Conservation (phyloP, 2,113 vertebrate genomes). For the Naja naja region DNA sequence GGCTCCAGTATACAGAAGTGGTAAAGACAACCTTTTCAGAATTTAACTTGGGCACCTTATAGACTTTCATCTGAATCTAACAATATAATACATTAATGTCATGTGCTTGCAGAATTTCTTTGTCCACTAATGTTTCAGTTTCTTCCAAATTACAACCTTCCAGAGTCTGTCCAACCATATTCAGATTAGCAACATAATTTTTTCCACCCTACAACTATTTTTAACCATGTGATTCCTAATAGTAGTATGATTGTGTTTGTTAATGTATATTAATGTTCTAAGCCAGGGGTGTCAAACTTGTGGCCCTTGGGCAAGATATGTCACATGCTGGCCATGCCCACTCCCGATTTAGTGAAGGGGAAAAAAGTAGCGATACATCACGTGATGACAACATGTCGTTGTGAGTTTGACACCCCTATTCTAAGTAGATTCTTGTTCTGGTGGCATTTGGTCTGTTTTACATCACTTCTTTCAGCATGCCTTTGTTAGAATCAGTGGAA, state of each 20-base stretch:
- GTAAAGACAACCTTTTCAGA: not conserved
- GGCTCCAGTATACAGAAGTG: not conserved
- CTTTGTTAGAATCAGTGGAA: fast-evolving
- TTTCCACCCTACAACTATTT: not conserved
- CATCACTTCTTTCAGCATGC: not conserved
- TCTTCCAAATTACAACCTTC: not conserved
- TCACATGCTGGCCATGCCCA: too few species aligned
- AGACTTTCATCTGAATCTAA: not conserved
- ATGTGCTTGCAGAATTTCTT: not conserved
- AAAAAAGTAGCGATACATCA: too few species aligned
- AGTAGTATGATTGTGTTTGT: not conserved
- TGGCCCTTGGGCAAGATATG: too few species aligned
- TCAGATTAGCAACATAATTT: not conserved
- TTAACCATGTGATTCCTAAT: not conserved
- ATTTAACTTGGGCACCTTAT: not conserved
- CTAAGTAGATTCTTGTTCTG: not conserved
- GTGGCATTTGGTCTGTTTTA: not conserved
- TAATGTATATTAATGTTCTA: not conserved
- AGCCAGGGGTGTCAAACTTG: not conserved
- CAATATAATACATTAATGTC: not conserved
- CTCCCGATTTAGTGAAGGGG: too few species aligned
- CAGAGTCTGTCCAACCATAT: not conserved
- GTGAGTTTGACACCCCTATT: too few species aligned
- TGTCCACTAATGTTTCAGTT: not conserved
- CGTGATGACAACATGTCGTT: too few species aligned